These are phyloP conservation scores for Caenorhabditis macrosperma DNA, from an alignment of 2,888 invertebrate genomes.

Conservation along the genomic window DNA sequence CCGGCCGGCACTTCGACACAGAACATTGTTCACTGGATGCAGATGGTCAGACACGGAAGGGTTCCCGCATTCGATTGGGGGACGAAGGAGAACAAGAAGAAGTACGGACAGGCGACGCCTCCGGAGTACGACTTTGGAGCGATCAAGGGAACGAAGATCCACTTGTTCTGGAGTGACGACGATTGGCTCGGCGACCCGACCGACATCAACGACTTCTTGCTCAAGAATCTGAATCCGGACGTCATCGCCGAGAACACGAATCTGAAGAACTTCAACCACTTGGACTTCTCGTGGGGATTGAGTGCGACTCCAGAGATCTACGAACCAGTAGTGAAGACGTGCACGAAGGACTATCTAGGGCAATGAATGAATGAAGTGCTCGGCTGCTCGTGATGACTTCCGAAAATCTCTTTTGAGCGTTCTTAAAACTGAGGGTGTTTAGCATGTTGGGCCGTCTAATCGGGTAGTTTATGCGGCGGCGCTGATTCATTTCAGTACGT, in stretches of 20 bases:
- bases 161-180: slow-evolving; percentile 71
- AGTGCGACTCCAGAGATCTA: slow-evolving; percentile 67
- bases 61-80: slow-evolving; percentile 65
- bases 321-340: slow-evolving; percentile 59
- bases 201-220: slow-evolving; percentile 62
- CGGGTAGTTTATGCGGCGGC: slow-evolving; percentile 13
- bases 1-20: slow-evolving; percentile 82
- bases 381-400: neutral
- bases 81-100: slow-evolving; percentile 65
- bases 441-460: slow-evolving; percentile 24
- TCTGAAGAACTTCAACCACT: slow-evolving; percentile 65
- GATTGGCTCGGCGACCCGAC: slow-evolving; percentile 71
- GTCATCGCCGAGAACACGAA: slow-evolving; percentile 52
- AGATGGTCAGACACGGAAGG: slow-evolving; percentile 72
- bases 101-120: slow-evolving; percentile 67
- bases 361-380: neutral
- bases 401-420: neutral
- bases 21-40: slow-evolving; percentile 82
- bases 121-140: slow-evolving; percentile 67
- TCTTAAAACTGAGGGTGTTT: slow-evolving; percentile 2
- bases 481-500: slow-evolving; percentile 31
- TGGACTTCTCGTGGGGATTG: slow-evolving; percentile 73
- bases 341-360: slow-evolving; percentile 44
- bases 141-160: slow-evolving; percentile 52
- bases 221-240: slow-evolving; percentile 59